Conservation (phyloP, 2,888 invertebrate genomes). For the Polydrusus pterygomalis region DNA sequence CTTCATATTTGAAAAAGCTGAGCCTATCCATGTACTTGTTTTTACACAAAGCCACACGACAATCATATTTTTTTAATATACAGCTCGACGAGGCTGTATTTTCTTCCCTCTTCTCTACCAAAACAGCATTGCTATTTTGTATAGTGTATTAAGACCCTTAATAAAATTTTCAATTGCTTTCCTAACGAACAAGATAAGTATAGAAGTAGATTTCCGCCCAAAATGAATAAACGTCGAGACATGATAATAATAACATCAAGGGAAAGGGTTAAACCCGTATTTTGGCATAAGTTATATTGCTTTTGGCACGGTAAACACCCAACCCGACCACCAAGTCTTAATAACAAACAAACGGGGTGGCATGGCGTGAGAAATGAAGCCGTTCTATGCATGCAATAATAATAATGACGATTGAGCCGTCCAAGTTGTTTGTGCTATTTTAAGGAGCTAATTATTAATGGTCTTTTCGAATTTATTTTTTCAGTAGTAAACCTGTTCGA, state of each 20-base stretch:
- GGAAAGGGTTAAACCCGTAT: constrained; percentile 43
- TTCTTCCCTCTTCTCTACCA: too few species aligned
- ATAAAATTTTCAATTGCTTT: background rate
- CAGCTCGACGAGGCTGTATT: too few species aligned
- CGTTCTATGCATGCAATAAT: constrained; percentile 64
- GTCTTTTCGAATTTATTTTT: too few species aligned
- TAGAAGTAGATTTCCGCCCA: constrained; percentile 1
- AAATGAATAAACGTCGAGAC: constrained; percentile 25
- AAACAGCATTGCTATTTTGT: too few species aligned
- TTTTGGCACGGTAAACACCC: constrained; percentile 51
- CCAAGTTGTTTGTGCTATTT: constrained; percentile 50
- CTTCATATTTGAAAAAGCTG: too few species aligned
- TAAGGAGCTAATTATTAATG: constrained; percentile 1
- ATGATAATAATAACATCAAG: constrained; percentile 43
- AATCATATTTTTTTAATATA: too few species aligned
- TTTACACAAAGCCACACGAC: too few species aligned
- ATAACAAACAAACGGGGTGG: constrained; percentile 61
- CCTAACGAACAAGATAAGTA: background rate
- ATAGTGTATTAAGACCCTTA: too few species aligned
- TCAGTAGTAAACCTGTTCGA: too few species aligned
- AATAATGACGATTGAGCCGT: constrained; percentile 60
- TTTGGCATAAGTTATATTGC: constrained; percentile 50
- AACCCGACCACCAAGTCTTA: constrained; percentile 60
- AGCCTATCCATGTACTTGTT: too few species aligned
- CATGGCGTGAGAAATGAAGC: constrained; percentile 65